A percentile compares a stretch with the other conserved stretches of the same genome.
Evolutionary conservation across 2,113 vertebrate species (phyloP).

Genomic region (Pygathrix nemaeus): DNA sequence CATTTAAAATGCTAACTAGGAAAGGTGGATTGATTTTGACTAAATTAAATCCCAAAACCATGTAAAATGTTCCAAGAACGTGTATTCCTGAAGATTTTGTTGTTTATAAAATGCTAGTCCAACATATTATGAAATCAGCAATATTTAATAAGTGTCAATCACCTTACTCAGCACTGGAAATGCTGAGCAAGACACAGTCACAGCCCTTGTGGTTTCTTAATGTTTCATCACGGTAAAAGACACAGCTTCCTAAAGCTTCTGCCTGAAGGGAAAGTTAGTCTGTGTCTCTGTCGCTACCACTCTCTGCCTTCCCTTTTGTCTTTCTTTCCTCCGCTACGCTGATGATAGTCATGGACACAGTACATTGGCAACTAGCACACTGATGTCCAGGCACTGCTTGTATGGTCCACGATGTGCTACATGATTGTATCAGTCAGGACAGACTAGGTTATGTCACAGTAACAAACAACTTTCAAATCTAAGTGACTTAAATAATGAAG

Average conservation of each 20-base stretch:
- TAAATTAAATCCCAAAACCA: constrained; percentile 34
- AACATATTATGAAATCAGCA: neutral
- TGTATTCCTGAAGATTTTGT: neutral
- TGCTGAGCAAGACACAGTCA: neutral
- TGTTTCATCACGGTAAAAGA: neutral
- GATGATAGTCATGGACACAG: neutral
- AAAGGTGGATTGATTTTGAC: neutral
- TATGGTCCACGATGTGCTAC: neutral
- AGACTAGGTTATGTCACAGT: neutral
- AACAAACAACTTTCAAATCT: constrained; percentile 28
- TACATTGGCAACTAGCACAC: neutral
- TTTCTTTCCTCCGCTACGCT: neutral
- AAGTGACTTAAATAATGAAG: neutral
- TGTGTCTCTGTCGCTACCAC: neutral
- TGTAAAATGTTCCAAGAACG: neutral
- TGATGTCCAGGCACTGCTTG: neutral
- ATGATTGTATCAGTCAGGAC: neutral
- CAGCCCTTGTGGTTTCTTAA: neutral
- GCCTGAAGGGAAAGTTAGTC: neutral
- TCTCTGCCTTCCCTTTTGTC: neutral
- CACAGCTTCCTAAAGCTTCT: neutral
- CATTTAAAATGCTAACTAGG: neutral
- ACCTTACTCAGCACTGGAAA: neutral
- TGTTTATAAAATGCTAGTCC: neutral
- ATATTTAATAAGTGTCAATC: neutral